Conservation (phyloP, 2,113 vertebrate species). For the Pelobates fuscus region DNA sequence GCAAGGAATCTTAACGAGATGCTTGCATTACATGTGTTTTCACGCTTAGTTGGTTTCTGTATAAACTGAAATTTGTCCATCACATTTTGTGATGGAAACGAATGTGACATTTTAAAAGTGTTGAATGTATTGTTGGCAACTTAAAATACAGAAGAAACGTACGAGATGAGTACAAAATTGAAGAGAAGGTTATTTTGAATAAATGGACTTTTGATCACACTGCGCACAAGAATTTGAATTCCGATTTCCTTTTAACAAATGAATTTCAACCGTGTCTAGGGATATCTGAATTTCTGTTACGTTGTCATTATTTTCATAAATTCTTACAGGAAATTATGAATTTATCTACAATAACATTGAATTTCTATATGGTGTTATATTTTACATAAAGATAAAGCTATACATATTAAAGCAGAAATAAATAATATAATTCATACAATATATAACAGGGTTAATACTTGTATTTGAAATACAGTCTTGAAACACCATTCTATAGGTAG, state of each 20-base stretch:
- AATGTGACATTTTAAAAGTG: slow-evolving; percentile 44
- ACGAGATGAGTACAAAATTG: slow-evolving; percentile 17
- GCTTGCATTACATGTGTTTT: slow-evolving; percentile 27
- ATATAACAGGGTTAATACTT: too few species aligned
- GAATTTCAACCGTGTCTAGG: not conserved
- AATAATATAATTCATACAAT: too few species aligned
- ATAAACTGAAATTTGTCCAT: slow-evolving; percentile 42
- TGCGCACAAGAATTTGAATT: slow-evolving; percentile 26
- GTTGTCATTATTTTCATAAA: not conserved
- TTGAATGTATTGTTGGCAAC: slow-evolving; percentile 20
- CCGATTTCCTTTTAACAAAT: not conserved
- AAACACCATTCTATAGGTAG: too few species aligned
- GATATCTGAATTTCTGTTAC: not conserved
- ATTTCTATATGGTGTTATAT: too few species aligned
- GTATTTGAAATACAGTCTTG: not conserved
- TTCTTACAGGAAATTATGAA: too few species aligned
- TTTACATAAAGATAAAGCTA: too few species aligned
- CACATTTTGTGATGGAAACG: slow-evolving; percentile 24
- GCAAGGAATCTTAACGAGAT: slow-evolving; percentile 17
- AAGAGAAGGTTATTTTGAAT: slow-evolving; percentile 30
- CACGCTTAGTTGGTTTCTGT: slow-evolving; percentile 21
- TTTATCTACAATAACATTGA: too few species aligned
- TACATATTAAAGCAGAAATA: too few species aligned
- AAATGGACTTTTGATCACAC: slow-evolving; percentile 33
- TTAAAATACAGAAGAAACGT: slow-evolving; percentile 24